Conservation (phyloP, 2,888 invertebrate species). For the Drosophila yooni region DNA sequence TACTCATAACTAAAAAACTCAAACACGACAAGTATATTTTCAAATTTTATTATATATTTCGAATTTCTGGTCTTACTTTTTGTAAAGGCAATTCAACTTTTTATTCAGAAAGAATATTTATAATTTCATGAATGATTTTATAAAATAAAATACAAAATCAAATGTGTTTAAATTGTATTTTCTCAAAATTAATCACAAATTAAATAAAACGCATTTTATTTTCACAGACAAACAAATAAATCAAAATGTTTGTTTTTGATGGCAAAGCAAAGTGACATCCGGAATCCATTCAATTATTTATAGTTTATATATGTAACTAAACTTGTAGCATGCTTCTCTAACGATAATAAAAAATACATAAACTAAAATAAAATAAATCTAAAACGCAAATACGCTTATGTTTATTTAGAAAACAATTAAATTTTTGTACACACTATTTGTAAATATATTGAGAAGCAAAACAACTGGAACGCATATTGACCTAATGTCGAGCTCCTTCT, state of each 20-base stretch:
- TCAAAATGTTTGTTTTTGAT: not conserved
- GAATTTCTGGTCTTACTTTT: too few species aligned
- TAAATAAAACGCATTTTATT: constrained; percentile 3
- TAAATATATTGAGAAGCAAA: not conserved
- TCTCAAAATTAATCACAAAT: not conserved
- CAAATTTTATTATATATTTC: not conserved
- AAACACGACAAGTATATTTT: not conserved
- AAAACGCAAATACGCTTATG: not conserved
- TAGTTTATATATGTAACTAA: not conserved
- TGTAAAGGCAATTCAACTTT: too few species aligned
- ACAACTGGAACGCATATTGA: constrained; percentile 19
- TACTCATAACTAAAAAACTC: not conserved
- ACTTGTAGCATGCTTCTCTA: not conserved
- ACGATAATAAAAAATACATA: not conserved
- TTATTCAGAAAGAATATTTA: too few species aligned
- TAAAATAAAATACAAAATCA: not conserved
- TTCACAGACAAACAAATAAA: not conserved
- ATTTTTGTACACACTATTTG: not conserved
- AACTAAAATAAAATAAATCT: not conserved
- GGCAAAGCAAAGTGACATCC: not conserved
- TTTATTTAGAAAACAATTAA: constrained; percentile 15
- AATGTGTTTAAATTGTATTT: not conserved
- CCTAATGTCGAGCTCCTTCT: constrained; percentile 15
- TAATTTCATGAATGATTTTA: not conserved
- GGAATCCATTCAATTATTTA: not conserved